Conservation (phyloP, 2,888 invertebrate species). For the Hypolimnas misippus region DNA sequence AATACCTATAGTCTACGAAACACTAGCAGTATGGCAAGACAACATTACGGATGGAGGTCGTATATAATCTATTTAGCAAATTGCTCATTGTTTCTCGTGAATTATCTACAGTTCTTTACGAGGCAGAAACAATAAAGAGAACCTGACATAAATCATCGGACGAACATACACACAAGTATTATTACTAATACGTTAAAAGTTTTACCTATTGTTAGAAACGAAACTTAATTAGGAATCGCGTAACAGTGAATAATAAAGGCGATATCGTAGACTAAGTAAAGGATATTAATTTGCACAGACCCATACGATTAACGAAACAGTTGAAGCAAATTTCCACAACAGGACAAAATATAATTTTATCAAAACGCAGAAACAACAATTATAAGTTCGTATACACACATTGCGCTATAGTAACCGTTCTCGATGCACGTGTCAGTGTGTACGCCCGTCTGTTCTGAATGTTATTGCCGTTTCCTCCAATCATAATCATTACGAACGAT, state of each 20-base stretch:
- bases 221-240: constrained; percentile 62
- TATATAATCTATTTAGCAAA: constrained; percentile 81
- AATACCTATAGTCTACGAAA: constrained; percentile 73
- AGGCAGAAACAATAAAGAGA: constrained; percentile 78
- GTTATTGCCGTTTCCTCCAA: constrained; percentile 41
- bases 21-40: constrained; percentile 82
- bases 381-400: constrained; percentile 75
- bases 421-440: constrained; percentile 49
- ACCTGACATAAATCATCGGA: constrained; percentile 76
- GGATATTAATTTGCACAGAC: constrained; percentile 47
- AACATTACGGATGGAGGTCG: constrained; percentile 80
- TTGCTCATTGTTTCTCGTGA: constrained; percentile 81
- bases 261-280: constrained; percentile 51
- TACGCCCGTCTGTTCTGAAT: constrained; percentile 54
- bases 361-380: constrained; percentile 61
- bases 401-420: constrained; percentile 44
- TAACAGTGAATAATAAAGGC: constrained; percentile 44
- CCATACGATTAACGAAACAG: constrained; percentile 58
- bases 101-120: constrained; percentile 76
- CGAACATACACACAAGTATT: constrained; percentile 67
- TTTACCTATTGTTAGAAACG: constrained; percentile 66
- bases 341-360: constrained; percentile 34
- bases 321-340: constrained; percentile 48
- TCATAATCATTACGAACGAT: constrained; percentile 59
- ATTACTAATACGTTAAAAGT: constrained; percentile 63